Conservation (phyloP, 2,888 invertebrate genomes). For the Arctia plantaginis region DNA sequence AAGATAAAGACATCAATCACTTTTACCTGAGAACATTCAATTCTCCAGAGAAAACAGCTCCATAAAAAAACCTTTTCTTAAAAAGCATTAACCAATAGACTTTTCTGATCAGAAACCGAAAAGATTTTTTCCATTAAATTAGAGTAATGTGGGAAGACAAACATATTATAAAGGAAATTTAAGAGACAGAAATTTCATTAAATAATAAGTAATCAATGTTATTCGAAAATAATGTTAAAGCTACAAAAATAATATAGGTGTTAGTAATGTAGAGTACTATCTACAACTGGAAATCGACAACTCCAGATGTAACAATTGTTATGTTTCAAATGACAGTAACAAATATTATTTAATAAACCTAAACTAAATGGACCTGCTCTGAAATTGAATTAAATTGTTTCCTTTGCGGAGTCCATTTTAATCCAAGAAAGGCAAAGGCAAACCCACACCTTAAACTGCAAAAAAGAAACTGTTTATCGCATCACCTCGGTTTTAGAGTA, state of each 20-base stretch:
- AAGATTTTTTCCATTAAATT: constrained; percentile 48
- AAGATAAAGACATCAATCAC: constrained; percentile 75
- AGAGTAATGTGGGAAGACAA: constrained; percentile 45
- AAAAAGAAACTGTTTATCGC: too few species aligned
- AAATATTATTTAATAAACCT: too few species aligned
- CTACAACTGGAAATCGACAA: too few species aligned
- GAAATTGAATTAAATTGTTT: too few species aligned
- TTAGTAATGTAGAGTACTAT: neutral
- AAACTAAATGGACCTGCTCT: too few species aligned
- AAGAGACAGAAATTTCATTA: neutral
- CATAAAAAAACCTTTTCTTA: constrained; percentile 59
- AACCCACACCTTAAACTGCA: too few species aligned
- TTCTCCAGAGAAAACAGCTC: constrained; percentile 65
- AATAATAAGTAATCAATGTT: neutral
- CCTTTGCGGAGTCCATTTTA: too few species aligned
- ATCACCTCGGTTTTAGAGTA: too few species aligned
- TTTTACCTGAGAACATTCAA: constrained; percentile 70
- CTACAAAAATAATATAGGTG: neutral
- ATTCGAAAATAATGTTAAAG: neutral
- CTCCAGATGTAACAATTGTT: too few species aligned
- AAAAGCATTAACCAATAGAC: constrained; percentile 56
- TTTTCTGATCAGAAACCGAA: constrained; percentile 51
- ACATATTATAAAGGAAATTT: constrained; percentile 29
- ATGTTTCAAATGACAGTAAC: too few species aligned
- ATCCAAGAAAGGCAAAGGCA: too few species aligned